These are phyloP conservation scores for Scaptomyza parva DNA, from an alignment of 2,888 invertebrate species.

Conservation along the genomic window DNA sequence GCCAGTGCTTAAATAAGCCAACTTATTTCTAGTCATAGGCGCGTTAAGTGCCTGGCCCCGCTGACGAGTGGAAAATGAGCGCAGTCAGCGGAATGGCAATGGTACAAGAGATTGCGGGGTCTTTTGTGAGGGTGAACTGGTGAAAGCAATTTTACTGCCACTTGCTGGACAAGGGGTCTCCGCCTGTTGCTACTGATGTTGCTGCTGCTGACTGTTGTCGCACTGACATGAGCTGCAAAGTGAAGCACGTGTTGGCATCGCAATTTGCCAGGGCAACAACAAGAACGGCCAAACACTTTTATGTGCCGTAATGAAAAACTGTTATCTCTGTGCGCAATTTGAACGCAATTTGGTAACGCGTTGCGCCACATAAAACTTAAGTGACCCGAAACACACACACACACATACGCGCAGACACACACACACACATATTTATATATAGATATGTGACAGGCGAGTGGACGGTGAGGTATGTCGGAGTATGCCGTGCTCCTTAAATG, in stretches of 20 bases:
- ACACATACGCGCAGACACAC: conserved; percentile 33
- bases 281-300: conserved; percentile 72
- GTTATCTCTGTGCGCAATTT: conserved; percentile 79
- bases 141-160: conserved; percentile 45
- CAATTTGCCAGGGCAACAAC: conserved; percentile 67
- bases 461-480: not conserved
- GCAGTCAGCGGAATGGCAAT: conserved; percentile 23
- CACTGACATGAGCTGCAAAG: conserved; percentile 74
- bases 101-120: conserved; percentile 1
- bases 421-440: conserved; percentile 9
- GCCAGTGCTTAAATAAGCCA: conserved; percentile 63
- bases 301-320: conserved; percentile 79
- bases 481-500: conserved; percentile 12
- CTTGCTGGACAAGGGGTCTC: conserved; percentile 50
- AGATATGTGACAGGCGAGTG: conserved; percentile 3
- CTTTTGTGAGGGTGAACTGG: not conserved
- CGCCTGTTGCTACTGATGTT: conserved; percentile 61
- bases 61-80: conserved; percentile 34
- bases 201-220: conserved; percentile 41
- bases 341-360: conserved; percentile 81
- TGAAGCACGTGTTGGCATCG: conserved; percentile 80
- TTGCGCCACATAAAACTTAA: conserved; percentile 81
- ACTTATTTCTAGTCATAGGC: conserved; percentile 35
- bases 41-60: conserved; percentile 27
- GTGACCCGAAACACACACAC: conserved; percentile 73